Base-by-base conservation (phyloP, 2,888 invertebrate species). In the Caenorhabditis sp. region DNA sequence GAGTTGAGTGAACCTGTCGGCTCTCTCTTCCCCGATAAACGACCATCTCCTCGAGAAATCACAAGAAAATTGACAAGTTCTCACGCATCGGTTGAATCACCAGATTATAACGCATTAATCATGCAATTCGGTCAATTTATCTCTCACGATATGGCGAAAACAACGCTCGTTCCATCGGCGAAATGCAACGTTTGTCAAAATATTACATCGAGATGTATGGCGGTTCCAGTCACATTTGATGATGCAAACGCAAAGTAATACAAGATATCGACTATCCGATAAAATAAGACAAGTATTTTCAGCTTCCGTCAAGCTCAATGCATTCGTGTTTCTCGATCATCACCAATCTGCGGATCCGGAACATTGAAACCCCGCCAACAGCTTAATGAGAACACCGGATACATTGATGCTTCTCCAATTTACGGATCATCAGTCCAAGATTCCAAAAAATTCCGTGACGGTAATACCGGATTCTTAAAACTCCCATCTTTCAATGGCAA, bases 281-380 rank as follows among this genome's bases (percentile, higher is more conserved):
- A 27, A 38, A 23, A 53, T n/a, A n/a, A n/a, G n/a, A 12, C 17
- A 43, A 12, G 53, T 17, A 10, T 43, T 59, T 83, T 59, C 70
- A 85, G 84, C 63, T 87, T 87, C 84, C 78, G 81, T 38, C 69
- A 77, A 58, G 78, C 84, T 57, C 76, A 76, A 26, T 87, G 87
- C 69, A 80, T 87, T 53, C 81, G 84, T 20, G 83, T 87, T 5
- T 83, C 87, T 10, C 91, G 99, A 80, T 95, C 95, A 5, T 95
- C 95, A 84, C 93, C 97, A 0, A 93, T 97, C 66, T 99, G 99
- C 89, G 97, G 97, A 10, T 95, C 97, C 0, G 99, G 97, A 2
- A 92, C 93, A 90, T 96, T 97, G 53, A 91, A 96, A 50, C 94
- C 94, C 0, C 91, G 99, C 59, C 95, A 99, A 88, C 99, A 99